Evolutionary conservation across 1,140 invertebrate species (phyloP).

Genomic region (Augochlora pura): DNA sequence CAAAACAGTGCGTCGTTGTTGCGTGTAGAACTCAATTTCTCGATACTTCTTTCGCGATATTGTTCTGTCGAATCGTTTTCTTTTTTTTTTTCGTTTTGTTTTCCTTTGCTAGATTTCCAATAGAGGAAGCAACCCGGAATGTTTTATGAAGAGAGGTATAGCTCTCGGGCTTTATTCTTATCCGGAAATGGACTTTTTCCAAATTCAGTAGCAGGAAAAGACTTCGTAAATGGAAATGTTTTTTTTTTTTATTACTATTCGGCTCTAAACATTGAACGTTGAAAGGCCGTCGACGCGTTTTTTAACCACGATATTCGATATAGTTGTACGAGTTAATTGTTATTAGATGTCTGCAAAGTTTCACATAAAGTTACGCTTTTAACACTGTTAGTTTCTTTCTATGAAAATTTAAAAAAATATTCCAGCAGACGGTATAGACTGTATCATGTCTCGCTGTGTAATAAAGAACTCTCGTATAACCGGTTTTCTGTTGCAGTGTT

Average conservation of each 20-base stretch:
- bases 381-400: not conserved
- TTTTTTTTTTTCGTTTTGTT: too few relatives aligned
- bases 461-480: too few relatives aligned
- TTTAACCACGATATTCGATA: not conserved
- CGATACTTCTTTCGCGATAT: slow-evolving; percentile 1
- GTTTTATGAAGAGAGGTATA: not conserved
- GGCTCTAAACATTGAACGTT: not conserved
- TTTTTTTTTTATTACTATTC: not conserved
- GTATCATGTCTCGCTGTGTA: not conserved
- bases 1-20: not conserved
- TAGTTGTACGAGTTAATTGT: not conserved
- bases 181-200: not conserved
- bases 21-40: not conserved
- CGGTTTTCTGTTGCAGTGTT: too few relatives aligned
- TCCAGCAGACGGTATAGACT: not conserved
- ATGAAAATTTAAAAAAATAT: not conserved
- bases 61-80: not conserved
- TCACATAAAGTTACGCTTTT: not conserved
- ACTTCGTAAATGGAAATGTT: not conserved
- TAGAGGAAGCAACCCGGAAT: not conserved
- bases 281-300: not conserved
- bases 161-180: not conserved
- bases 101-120: not conserved
- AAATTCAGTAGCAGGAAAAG: not conserved
- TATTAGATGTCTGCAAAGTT: not conserved